These are phyloP conservation scores for Diceros bicornis DNA, from an alignment of 2,797 vertebrate species.

Conservation along the genomic window DNA sequence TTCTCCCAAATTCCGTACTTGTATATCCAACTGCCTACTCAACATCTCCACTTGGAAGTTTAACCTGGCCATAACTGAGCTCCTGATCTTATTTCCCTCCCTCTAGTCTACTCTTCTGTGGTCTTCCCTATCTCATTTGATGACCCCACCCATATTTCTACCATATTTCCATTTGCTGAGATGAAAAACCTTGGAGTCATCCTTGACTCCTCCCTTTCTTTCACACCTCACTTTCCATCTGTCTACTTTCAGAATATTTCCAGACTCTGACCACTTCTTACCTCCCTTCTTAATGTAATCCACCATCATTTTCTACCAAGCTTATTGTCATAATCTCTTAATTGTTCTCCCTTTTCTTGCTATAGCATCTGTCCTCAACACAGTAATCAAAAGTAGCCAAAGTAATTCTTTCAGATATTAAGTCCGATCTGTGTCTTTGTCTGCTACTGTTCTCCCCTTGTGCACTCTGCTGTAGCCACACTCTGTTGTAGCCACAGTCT, in stretches of 20 bases:
- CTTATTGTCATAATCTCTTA: not conserved
- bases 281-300: not conserved
- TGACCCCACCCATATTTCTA: not conserved
- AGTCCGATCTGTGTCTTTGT: not conserved
- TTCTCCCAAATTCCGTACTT: not conserved
- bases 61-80: accelerated
- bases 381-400: not conserved
- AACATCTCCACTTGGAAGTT: not conserved
- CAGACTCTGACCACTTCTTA: not conserved
- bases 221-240: not conserved
- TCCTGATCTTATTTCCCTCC: not conserved
- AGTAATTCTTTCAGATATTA: not conserved
- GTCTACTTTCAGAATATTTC: not conserved
- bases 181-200: not conserved
- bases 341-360: not conserved
- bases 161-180: not conserved
- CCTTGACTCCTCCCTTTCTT: not conserved
- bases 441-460: not conserved
- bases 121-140: not conserved
- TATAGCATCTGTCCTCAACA: not conserved
- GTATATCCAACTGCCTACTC: too few species aligned
- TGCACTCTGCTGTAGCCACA: not conserved
- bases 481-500: not conserved
- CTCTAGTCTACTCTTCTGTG: not conserved
- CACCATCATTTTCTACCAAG: not conserved